Evolutionary conservation across 2,888 invertebrate species (phyloP).

Genomic region (Scrobipalpa atriplicella): DNA sequence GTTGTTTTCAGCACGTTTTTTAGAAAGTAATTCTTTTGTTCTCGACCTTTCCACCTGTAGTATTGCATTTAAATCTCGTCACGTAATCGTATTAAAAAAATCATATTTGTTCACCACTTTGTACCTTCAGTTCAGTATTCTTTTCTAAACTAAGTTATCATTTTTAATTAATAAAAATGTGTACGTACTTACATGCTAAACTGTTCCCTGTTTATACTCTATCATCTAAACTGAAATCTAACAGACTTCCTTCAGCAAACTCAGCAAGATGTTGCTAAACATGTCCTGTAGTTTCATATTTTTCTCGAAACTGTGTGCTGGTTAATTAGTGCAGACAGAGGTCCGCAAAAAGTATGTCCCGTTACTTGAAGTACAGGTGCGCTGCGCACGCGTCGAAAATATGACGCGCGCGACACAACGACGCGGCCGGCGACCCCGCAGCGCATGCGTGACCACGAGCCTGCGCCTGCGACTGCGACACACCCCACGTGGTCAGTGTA

Average conservation of each 20-base stretch:
- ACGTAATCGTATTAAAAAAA: background rate
- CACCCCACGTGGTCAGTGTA: too few relatives aligned
- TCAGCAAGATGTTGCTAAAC: background rate
- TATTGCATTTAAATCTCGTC: background rate
- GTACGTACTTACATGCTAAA: too few relatives aligned
- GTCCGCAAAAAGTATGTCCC: conserved; percentile 46
- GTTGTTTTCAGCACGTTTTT: background rate
- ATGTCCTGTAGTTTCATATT: conserved; percentile 32
- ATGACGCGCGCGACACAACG: conserved; percentile 31
- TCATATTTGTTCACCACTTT: background rate
- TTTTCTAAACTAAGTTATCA: too few relatives aligned
- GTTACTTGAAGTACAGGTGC: conserved; percentile 58
- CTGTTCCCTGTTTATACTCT: too few relatives aligned
- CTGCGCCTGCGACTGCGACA: too few relatives aligned
- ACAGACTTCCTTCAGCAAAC: background rate
- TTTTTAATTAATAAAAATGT: too few relatives aligned
- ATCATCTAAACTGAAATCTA: too few relatives aligned
- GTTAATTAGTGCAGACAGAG: conserved; percentile 38
- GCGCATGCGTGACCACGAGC: too few relatives aligned
- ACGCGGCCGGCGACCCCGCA: background rate
- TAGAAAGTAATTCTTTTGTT: background rate
- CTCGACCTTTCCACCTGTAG: background rate
- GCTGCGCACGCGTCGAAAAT: conserved; percentile 48
- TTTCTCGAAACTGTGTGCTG: conserved; percentile 33
- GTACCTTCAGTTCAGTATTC: too few relatives aligned